Base-by-base conservation (phyloP, 2,888 invertebrate species). In the Balanococcus diminutus region DNA sequence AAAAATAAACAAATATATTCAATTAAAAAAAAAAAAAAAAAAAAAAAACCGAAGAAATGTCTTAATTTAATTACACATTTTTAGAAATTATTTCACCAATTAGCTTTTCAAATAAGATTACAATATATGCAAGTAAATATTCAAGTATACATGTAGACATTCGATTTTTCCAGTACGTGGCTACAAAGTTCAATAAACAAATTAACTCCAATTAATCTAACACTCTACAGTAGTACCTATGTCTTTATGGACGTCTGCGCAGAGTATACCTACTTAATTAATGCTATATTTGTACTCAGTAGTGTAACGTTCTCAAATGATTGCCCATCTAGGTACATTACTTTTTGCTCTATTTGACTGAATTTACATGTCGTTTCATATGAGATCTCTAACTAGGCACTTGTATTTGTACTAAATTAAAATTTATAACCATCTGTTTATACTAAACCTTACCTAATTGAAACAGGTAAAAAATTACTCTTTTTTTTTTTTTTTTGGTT, bases 331-430 rank as follows among this genome's bases (percentile, higher is more conserved):
- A 79, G 75, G 75, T 79, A 36, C 32, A 79, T 9, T 79, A 79
- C 75, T 79, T 36, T 36, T 79, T 79, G 75, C 75, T 79, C 75
- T 79, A 79, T 79, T 79, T 79, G 75, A 36, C 36, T 79, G 36
- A 79, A 32, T 36, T 79, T 79, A 36, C 36, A 36, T 79, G 25
- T 36, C 19, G 36, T 2, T 56, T 56, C 56, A 56, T 56, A 22
- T 19, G 56, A 19, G 56, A 56, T 8, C 19, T 56, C 22, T 56
- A 56, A 56, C 56, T 22, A 56, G 56, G 56, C 6, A 56, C 22
- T 56, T 56, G 5, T 56, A 22, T 8, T 22, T 22, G 19, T 56
- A 8, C 5, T 36, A 36, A 36, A 36, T 36, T 6, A 36, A 36
- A 36, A 36, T 36, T 36, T 36, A 36, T 6, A 11, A 56, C 8